Base-by-base conservation (phyloP, 2,888 invertebrate species). In the Neoaliturus tenellus region DNA sequence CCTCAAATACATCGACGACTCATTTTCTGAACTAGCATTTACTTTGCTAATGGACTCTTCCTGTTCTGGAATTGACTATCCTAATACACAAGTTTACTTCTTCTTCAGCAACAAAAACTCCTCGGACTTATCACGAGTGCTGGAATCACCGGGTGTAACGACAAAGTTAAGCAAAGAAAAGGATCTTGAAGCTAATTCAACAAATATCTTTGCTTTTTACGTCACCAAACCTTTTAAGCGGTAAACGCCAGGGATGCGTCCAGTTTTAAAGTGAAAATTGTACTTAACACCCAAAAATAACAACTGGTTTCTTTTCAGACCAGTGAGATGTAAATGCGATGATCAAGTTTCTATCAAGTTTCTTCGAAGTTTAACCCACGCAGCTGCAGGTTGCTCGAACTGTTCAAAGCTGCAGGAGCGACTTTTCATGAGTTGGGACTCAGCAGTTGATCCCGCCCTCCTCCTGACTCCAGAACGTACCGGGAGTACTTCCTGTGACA, bases 401-500 rank as follows among this genome's bases (percentile, higher is more conserved):
- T 89, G 5, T 88, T 89, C 83, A 86, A 86, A 81, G 80, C 81
- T 41, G 83, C 83, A 51, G 86, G 85, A 6, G 83, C 86, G 8
- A 85, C 89, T 71, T 86, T 94, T 20, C 92, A 93, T 89, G 91
- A 91, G 44, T 91, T 91, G 0, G 90, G 91, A 31, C 91, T 93
- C 48, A 91, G 93, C 5, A 93, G 92, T 10, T 95, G 95, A 89
- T 86, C 86, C 35, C 78, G 85, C 0, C 33, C 80, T 1, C 81
- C 83, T 0, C 48, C 84, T 5, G 86, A 87, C 80, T 81, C 80
- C 6, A 67, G 80, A n/a, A n/a, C 31, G 5, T 94, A 93, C 88
- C 93, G 93, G 92, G 90, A 90, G 85, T 94, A 94, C 88, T 91
- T 93, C 58, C 91, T 93, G 8, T 90, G 94, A 89, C 95, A 96